phyloP scores from a whole-genome alignment of 1,140 invertebrate species.

The Sarcophaga bullata region DNA sequence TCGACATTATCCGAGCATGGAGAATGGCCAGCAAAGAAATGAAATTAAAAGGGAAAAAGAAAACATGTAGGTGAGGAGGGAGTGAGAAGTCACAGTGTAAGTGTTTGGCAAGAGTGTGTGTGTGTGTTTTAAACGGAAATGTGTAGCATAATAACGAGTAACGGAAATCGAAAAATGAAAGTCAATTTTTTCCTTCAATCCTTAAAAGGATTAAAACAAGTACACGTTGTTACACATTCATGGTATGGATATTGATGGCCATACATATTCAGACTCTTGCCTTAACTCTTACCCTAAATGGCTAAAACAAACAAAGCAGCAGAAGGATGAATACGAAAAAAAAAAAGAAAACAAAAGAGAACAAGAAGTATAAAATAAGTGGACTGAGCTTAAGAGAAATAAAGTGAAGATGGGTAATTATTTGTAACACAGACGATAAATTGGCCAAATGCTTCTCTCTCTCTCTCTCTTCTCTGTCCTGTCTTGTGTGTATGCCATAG shows the following conservation, averaged over 20 bases:
- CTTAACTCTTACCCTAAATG: not conserved
- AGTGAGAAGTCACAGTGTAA: no score
- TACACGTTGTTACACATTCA: constrained; percentile 9
- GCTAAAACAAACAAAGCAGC: not conserved
- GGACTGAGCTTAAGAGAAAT: no score
- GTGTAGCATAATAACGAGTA: constrained; percentile 30
- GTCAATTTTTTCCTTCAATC: not conserved
- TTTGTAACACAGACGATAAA: constrained; percentile 16
- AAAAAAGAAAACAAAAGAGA: no score
- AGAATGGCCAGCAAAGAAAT: constrained; percentile 13
- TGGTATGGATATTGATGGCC: not conserved
- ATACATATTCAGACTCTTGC: not conserved
- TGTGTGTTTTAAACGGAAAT: constrained; percentile 1
- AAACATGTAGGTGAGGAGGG: not conserved
- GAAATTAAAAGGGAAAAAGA: not conserved
- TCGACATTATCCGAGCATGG: not conserved
- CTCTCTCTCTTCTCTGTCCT: not conserved
- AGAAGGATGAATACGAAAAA: not conserved
- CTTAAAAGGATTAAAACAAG: constrained; percentile 9
- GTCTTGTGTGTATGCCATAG: not conserved
- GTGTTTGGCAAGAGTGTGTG: not conserved
- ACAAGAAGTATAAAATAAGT: no score
- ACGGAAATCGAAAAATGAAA: constrained; percentile 61
- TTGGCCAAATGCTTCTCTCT: not conserved
- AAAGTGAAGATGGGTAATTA: constrained; percentile 8